Percentiles rank a stretch among this genome's conserved stretches.
Evolutionary conservation across 2,797 vertebrate species (phyloP).

Genomic region (Trachops cirrhosus): DNA sequence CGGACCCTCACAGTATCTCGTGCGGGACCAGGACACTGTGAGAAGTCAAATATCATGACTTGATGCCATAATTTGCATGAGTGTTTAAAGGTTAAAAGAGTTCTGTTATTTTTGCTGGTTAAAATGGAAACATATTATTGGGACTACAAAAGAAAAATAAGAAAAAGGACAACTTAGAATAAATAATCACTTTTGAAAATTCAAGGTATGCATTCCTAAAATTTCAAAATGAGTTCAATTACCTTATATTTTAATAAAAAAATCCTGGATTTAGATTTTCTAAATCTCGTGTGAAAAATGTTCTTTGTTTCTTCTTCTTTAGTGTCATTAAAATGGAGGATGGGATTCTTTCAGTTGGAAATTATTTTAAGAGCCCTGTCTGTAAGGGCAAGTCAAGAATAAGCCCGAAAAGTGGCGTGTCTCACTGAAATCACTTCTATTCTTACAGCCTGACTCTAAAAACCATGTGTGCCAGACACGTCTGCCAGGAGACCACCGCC

Average conservation of each 20-base stretch:
- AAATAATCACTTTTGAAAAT: constrained; percentile 13
- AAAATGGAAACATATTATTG: not conserved
- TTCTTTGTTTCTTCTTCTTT: not conserved
- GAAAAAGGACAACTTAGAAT: not conserved
- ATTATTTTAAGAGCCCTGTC: not conserved
- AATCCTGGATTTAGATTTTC: not conserved
- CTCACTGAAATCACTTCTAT: not conserved
- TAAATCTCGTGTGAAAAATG: constrained; percentile 9
- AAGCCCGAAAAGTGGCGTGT: not conserved
- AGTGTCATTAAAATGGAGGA: not conserved
- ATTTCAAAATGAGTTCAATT: constrained; percentile 41
- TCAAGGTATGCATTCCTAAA: not conserved
- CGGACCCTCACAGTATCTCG: not conserved
- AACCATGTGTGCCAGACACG: not conserved
- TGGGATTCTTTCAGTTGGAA: constrained; percentile 24
- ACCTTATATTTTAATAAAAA: not conserved
- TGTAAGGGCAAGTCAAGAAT: not conserved
- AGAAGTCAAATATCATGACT: not conserved
- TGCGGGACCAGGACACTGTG: not conserved
- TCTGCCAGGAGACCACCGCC: not conserved
- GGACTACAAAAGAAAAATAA: not conserved
- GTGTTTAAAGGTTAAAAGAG: not conserved
- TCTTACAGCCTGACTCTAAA: not conserved
- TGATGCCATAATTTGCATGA: not conserved
- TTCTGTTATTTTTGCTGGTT: not conserved